Evolutionary conservation across 2,113 vertebrate species (phyloP), one percentile per base, ranked within the genome.

Genomic region (Pangasianodon gigas): DNA sequence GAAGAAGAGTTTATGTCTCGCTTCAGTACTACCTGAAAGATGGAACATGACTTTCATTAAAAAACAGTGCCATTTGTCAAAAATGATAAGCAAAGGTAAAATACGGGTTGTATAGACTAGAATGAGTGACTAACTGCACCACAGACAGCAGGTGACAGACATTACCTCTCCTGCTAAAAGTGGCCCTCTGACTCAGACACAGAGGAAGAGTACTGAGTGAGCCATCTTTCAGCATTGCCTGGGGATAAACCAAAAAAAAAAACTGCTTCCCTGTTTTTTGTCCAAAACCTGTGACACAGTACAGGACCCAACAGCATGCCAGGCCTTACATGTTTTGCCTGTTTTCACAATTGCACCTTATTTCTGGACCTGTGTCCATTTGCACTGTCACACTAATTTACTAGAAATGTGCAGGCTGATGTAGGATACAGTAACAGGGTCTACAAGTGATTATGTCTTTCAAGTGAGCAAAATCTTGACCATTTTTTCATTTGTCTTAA

Each of bases 81-180:
- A 37, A 41, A 58, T 75, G 11, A 37, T 29, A 24, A 84, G 52
- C 24, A 85, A 56, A 7, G 24, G 62, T 82, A 51, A 83, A 83
- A 84, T 75, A 46, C 7, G 9, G 82, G 16, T 54, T 83, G 65
- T 84, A 75, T 75, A 75, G 81, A 89, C 67, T 89, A 29, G 26
- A 32, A 29, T 75, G 26, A 37, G 54, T 85, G 88, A 89, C 65
- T 84, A 74, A 89, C 52, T 46, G 51, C 41, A 75, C 32, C 41
- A 48, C 67, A 89, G 88, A 85, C 67, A 75, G 48, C 67, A 60
- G 51, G 26, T 56, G 67, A 84, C 67, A 84, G 82, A 84, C 67
- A 84, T 84, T 32, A 10, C 9, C 13, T 19, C 26, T 84, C 24
- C 52, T 58, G 26, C 54, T 89, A 84, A 89, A 75, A 89, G 65